Base-by-base conservation (phyloP, 2,797 vertebrate species). In the Coccyzus lansbergi region DNA sequence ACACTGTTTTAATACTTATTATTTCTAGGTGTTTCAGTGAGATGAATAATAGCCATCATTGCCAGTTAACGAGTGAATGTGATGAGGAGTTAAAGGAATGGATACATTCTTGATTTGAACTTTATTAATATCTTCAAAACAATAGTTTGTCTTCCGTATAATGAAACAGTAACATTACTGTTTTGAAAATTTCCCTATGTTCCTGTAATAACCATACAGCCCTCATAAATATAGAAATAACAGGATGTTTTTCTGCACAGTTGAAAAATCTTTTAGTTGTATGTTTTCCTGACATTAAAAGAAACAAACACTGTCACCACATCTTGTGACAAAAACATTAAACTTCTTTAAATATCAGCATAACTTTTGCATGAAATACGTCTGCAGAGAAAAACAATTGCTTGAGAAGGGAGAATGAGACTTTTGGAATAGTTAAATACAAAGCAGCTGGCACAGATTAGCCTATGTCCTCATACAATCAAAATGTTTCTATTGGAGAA, bases 401-500 rank as follows among this genome's bases (percentile, higher is more conserved):
- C 51, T 90, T 59, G 55, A 86, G 72, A 77, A 86, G 31, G 81
- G 55, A 89, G 65, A 95, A 93, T 34, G 76, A 94, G 82, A 83
- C 79, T 83, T 92, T 88, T 28, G 12, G 91, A 95, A 82, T 49
- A 89, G 69, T 91, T 89, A 95, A 83, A 31, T 88, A 70, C 67
- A 91, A 84, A 94, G 72, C 86, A 95, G 92, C 95, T 97, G 96
- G 95, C 89, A 81, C 62, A 93, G 65, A 94, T 95, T 96, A 96
- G 86, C 48, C 52, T 94, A 96, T 96, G 95, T 96, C 89, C 93
- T 96, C 96, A 96, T 94, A 88, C 86, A 95, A 96, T 95, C 94
- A 96, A 95, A 96, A 96, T 96, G 95, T 93, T 95, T 95, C 95
- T 91, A 26, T 95, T 96, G 65, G 53, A 91, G 71, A 91, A 89